These are phyloP conservation scores for Yponomeuta plumbellus DNA, from an alignment of 2,888 invertebrate species.

Conservation along the genomic window DNA sequence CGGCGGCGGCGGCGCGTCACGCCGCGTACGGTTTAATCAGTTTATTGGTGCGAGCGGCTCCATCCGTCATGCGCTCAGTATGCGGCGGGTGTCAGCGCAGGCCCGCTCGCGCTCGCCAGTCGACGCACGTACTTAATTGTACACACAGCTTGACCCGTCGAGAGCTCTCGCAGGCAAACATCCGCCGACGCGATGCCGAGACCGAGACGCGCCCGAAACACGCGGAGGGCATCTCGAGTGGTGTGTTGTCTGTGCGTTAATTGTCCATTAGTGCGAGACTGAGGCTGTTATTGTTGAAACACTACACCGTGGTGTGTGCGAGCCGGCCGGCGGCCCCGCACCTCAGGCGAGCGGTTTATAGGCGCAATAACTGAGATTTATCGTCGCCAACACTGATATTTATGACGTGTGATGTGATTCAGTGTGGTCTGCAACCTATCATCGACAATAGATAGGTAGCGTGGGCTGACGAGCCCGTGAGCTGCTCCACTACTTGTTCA, in stretches of 20 bases:
- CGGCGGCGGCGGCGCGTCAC: conserved; percentile 18
- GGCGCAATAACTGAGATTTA: conserved; percentile 7
- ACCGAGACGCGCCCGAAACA: not conserved
- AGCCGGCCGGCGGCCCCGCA: not conserved
- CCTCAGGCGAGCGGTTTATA: conserved; percentile 1
- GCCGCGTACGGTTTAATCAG: conserved; percentile 9
- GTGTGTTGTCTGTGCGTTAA: not conserved
- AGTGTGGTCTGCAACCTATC: not conserved
- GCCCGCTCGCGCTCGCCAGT: not conserved
- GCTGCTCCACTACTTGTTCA: not conserved
- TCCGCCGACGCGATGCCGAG: not conserved
- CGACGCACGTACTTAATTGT: conserved; percentile 23
- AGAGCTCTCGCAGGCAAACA: not conserved
- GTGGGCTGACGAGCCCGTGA: not conserved
- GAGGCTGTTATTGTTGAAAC: not conserved
- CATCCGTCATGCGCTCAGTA: conserved; percentile 9
- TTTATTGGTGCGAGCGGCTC: conserved; percentile 2
- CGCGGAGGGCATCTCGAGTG: not conserved
- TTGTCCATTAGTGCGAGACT: not conserved
- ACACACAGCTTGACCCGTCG: conserved; percentile 10
- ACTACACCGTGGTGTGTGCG: not conserved
- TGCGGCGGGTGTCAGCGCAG: not conserved
- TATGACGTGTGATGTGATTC: conserved; percentile 10
- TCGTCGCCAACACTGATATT: not conserved
- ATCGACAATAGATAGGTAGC: conserved; percentile 1